These are phyloP conservation scores for Drosophila nigricruria DNA, from an alignment of 2,888 invertebrate genomes.

Conservation along the genomic window DNA sequence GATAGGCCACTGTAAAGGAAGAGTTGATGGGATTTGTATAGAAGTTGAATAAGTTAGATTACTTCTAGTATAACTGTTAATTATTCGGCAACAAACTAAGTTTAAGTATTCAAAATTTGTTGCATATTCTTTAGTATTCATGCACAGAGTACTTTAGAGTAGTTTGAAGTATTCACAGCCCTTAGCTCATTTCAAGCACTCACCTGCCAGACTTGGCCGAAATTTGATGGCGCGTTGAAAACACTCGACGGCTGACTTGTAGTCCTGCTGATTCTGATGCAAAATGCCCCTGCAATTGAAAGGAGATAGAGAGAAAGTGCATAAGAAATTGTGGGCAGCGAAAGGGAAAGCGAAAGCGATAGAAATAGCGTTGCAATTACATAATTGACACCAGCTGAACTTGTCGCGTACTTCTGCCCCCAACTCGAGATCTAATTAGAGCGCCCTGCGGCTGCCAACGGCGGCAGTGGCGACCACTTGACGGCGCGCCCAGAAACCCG, in stretches of 20 bases:
- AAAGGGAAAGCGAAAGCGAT: conserved; percentile 24
- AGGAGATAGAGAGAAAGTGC: conserved; percentile 87
- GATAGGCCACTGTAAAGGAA: conserved; percentile 89
- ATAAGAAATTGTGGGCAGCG: conserved; percentile 28
- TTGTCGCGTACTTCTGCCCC: conserved; percentile 53
- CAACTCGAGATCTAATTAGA: conserved; percentile 68
- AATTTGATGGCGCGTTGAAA: conserved; percentile 97
- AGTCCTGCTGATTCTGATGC: conserved; percentile 94
- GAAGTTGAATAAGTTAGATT: background rate
- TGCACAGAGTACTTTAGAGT: background rate
- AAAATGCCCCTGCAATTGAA: conserved; percentile 93
- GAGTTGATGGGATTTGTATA: background rate
- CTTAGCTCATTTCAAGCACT: conserved; percentile 51
- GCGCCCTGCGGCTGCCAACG: conserved; percentile 34
- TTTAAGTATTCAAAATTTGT: background rate
- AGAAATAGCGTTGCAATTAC: conserved; percentile 61
- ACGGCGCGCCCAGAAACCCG: conserved; percentile 46
- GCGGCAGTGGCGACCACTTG: conserved; percentile 48
- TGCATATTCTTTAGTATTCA: background rate
- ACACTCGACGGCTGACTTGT: conserved; percentile 94
- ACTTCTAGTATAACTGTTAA: background rate
- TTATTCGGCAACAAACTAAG: background rate
- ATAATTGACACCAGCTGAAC: conserved; percentile 65
- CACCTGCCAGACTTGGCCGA: conserved; percentile 90
- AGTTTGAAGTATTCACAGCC: background rate